A percentile compares a stretch with the other conserved stretches of the same genome.
phyloP scores from a whole-genome alignment of 2,888 invertebrate genomes.

The Morpho deidamia region DNA sequence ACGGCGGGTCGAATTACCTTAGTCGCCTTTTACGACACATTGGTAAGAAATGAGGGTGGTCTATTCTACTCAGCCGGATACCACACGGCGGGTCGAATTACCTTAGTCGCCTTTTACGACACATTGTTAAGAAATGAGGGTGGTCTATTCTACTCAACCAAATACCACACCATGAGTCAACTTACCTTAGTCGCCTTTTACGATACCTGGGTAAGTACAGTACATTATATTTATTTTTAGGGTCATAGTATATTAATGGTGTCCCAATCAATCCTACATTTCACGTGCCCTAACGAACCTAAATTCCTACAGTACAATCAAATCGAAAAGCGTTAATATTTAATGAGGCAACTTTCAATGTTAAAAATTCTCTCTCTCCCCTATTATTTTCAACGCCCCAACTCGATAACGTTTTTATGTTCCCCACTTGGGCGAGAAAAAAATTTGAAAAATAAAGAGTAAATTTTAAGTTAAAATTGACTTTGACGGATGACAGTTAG shows the following conservation, averaged over 20 bases:
- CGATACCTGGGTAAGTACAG: no score
- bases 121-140: no score
- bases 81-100: no score
- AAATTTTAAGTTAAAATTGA: constrained; percentile 73
- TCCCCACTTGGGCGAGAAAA: constrained; percentile 39
- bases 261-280: constrained; percentile 1
- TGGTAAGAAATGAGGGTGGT: no score
- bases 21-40: no score
- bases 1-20: no score
- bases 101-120: no score
- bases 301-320: constrained; percentile 31
- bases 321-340: constrained; percentile 51
- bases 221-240: neutral
- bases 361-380: constrained; percentile 51
- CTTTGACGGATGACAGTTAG: constrained; percentile 65
- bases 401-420: constrained; percentile 72
- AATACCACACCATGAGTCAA: no score
- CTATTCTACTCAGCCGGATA: no score
- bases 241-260: neutral
- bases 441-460: constrained; percentile 57
- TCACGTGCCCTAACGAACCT: constrained; percentile 20
- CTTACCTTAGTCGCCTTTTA: no score
- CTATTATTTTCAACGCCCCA: constrained; percentile 56
- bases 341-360: constrained; percentile 59
- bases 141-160: no score